Percentiles rank a stretch among this genome's conserved stretches.
Evolutionary conservation across 2,797 vertebrate species (phyloP).

Genomic region (Craterocephalus amniculus): DNA sequence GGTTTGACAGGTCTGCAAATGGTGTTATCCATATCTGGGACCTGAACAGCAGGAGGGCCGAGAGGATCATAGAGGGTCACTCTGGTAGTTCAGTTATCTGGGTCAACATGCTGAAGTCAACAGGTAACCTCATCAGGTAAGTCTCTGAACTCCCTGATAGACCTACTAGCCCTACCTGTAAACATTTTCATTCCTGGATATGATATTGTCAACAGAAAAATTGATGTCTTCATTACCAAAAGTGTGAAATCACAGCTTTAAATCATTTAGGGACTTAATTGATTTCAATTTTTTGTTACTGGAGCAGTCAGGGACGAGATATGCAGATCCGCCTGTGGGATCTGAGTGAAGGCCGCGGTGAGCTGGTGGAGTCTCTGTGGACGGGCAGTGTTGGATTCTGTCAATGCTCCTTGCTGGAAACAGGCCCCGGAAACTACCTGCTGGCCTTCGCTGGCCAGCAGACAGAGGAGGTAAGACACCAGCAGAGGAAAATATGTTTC

Average conservation of each 20-base stretch:
- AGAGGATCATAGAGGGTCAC: slow-evolving; percentile 86
- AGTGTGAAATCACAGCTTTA: not conserved
- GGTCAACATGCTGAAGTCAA: slow-evolving; percentile 77
- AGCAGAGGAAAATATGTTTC: not conserved
- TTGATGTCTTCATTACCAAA: not conserved
- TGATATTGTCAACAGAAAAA: not conserved
- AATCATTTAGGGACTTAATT: not conserved
- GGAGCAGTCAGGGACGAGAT: slow-evolving; percentile 91
- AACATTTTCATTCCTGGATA: not conserved
- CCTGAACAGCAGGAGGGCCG: slow-evolving; percentile 85
- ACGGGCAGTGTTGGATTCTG: slow-evolving; percentile 92
- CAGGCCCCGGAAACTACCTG: slow-evolving; percentile 71
- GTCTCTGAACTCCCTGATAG: not conserved
- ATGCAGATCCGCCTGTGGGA: slow-evolving; percentile 90
- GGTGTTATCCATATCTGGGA: slow-evolving; percentile 93
- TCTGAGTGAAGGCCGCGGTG: slow-evolving; percentile 86
- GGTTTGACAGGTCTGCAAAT: slow-evolving; percentile 84
- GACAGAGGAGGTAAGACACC: slow-evolving; percentile 87
- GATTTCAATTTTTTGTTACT: slow-evolving; percentile 1
- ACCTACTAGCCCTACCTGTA: accelerated
- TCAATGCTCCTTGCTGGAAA: slow-evolving; percentile 85
- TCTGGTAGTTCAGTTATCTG: slow-evolving; percentile 87
- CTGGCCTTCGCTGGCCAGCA: slow-evolving; percentile 87
- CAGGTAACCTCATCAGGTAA: slow-evolving; percentile 86
- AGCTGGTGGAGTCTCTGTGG: slow-evolving; percentile 80